Conservation (phyloP, 2,888 invertebrate genomes). For the Eretmocerus hayati region DNA sequence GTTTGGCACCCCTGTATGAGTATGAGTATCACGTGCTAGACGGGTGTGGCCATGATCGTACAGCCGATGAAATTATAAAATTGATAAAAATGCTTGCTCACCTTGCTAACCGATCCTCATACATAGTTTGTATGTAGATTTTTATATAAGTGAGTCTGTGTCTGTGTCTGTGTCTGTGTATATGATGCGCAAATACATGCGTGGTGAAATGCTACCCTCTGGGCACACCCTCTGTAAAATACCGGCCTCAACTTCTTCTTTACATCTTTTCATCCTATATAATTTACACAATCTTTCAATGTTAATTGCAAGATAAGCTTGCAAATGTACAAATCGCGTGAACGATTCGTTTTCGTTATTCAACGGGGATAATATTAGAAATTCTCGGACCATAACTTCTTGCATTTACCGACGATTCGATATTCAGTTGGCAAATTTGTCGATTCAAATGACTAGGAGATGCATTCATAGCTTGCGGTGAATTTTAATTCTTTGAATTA, state of each 20-base stretch:
- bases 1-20: too few species aligned
- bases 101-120: not conserved
- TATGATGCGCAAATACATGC: not conserved
- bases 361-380: slow-evolving; percentile 1
- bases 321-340: slow-evolving; percentile 12
- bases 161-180: too few species aligned
- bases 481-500: too few species aligned
- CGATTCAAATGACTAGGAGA: too few species aligned
- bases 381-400: slow-evolving; percentile 7
- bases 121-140: not conserved
- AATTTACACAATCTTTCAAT: not conserved
- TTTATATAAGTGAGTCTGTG: too few species aligned
- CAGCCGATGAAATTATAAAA: not conserved
- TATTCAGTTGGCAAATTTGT: too few species aligned
- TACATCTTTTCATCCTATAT: not conserved
- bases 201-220: not conserved
- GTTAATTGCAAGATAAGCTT: slow-evolving; percentile 9
- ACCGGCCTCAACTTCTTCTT: not conserved
- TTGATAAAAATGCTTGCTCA: not conserved
- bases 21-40: too few species aligned
- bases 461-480: too few species aligned
- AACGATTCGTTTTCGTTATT: slow-evolving; percentile 6
- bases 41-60: not conserved
- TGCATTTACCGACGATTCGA: not conserved
- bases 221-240: not conserved